Evolutionary conservation across 2,113 vertebrate species (phyloP).

Genomic region (Neotragus moschatus): DNA sequence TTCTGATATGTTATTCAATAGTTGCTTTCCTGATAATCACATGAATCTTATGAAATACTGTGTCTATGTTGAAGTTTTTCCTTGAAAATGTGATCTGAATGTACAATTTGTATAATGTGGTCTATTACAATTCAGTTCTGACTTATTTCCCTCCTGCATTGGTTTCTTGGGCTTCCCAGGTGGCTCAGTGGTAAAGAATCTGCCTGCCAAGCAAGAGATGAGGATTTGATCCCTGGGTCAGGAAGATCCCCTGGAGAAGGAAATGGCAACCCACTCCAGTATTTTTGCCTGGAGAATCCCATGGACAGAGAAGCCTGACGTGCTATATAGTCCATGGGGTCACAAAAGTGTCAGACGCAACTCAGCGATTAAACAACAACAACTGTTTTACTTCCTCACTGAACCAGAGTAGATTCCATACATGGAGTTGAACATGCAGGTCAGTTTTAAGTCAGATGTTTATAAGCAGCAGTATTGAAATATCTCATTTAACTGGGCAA

Average conservation of each 20-base stretch:
- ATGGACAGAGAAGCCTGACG: not conserved
- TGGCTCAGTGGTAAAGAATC: not conserved
- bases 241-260: not conserved
- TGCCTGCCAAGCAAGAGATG: not conserved
- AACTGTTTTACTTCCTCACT: not conserved
- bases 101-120: not conserved
- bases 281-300: not conserved
- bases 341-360: not conserved
- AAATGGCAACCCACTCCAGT: not conserved
- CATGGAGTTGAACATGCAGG: not conserved
- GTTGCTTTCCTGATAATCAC: not conserved
- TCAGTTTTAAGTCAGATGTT: not conserved
- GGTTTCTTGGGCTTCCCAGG: not conserved
- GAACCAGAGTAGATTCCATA: not conserved
- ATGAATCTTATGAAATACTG: not conserved
- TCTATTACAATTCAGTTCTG: not conserved
- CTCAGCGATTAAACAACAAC: not conserved
- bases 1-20: not conserved
- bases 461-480: not conserved
- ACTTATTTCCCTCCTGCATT: not conserved
- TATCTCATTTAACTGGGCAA: not conserved
- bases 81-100: not conserved
- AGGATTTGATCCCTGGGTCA: not conserved
- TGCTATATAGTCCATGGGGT: not conserved
- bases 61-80: not conserved